These are phyloP conservation scores for Ophiodon elongatus DNA, from an alignment of 2,113 vertebrate genomes.

Conservation along the genomic window DNA sequence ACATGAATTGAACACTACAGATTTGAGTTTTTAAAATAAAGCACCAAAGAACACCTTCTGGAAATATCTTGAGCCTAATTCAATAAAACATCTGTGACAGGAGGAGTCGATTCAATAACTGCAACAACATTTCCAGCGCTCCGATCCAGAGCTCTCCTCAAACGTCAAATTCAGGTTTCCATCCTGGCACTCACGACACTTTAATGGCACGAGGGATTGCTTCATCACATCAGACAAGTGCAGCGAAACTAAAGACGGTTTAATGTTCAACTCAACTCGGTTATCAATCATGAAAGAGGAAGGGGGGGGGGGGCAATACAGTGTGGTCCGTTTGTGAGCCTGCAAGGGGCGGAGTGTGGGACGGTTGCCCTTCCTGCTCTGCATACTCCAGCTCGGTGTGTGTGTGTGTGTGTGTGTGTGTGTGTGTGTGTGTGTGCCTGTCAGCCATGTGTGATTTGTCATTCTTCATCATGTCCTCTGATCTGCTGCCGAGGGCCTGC, in stretches of 20 bases:
- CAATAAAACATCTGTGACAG: slow-evolving; percentile 30
- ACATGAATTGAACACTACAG: neutral
- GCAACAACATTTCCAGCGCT: slow-evolving; percentile 21
- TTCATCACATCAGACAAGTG: slow-evolving; percentile 1
- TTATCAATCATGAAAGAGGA: neutral
- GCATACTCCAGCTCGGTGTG: slow-evolving; percentile 31
- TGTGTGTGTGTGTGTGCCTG: neutral
- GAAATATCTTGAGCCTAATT: slow-evolving; percentile 14
- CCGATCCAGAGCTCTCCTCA: neutral
- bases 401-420: neutral
- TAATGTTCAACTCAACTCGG: slow-evolving; percentile 36
- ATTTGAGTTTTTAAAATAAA: neutral
- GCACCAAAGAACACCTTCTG: neutral
- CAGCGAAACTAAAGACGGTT: neutral
- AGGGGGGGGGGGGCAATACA: neutral
- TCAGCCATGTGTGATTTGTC: slow-evolving; percentile 23
- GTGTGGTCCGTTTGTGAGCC: slow-evolving; percentile 16
- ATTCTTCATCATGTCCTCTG: slow-evolving; percentile 54
- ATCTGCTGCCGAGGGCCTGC: slow-evolving; percentile 55
- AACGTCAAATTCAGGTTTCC: slow-evolving; percentile 5
- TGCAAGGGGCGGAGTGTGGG: slow-evolving; percentile 14
- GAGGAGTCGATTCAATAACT: slow-evolving; percentile 16
- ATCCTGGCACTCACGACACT: neutral
- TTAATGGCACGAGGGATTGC: slow-evolving; percentile 8
- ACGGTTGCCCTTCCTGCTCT: slow-evolving; percentile 18